phyloP scores from a whole-genome alignment of 2,113 vertebrate species.

The Macheiramphus alcinus region DNA sequence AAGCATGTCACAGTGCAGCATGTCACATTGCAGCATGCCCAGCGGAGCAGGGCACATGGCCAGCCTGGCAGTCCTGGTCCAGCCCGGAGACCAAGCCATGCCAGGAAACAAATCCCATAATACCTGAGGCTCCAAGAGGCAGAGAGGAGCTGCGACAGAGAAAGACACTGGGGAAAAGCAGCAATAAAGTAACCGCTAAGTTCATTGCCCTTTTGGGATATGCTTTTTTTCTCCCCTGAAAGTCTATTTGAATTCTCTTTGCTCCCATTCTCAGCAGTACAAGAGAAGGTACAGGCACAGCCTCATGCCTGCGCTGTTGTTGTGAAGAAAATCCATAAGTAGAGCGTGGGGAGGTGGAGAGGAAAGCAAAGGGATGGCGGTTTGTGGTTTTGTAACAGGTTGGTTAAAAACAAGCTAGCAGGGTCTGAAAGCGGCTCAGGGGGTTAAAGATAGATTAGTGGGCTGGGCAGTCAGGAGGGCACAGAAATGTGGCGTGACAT shows the following conservation, averaged over 20 bases:
- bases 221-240: neutral
- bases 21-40: neutral
- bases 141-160: neutral
- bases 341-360: neutral
- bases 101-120: neutral
- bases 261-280: neutral
- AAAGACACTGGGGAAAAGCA: neutral
- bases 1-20: neutral
- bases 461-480: neutral
- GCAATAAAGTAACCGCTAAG: neutral
- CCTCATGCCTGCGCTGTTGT: neutral
- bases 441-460: neutral
- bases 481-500: neutral
- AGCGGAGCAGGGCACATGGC: neutral
- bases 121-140: neutral
- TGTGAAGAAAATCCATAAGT: neutral
- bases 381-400: neutral
- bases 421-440: neutral
- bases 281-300: neutral
- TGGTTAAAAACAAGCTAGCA: neutral
- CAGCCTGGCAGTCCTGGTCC: neutral
- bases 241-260: neutral
- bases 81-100: neutral
- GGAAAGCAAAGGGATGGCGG: neutral
- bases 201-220: neutral